These are phyloP conservation scores for Pteruthius melanotis DNA, from an alignment of 2,113 vertebrate species.

Conservation along the genomic window DNA sequence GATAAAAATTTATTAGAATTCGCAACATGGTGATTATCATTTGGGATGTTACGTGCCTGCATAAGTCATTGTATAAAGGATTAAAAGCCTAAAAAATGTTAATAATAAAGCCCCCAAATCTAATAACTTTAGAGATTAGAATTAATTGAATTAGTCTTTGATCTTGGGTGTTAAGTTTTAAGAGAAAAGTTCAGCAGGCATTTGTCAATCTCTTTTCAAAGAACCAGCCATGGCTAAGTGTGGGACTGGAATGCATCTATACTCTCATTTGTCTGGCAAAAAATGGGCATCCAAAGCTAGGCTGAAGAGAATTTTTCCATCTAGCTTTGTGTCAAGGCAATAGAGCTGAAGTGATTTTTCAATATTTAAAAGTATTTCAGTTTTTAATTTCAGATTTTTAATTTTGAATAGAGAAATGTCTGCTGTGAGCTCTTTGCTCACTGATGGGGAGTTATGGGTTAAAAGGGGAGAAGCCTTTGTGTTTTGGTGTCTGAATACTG, in stretches of 20 bases:
- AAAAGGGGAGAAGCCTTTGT: background rate
- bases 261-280: background rate
- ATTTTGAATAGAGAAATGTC: no score
- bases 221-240: background rate
- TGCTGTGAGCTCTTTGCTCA: background rate
- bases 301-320: background rate
- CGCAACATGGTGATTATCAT: slow-evolving; percentile 37
- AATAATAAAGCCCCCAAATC: slow-evolving; percentile 49
- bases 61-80: slow-evolving; percentile 48
- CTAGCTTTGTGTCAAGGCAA: background rate
- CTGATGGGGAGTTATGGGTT: background rate
- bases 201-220: background rate
- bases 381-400: background rate
- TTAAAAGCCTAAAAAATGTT: slow-evolving; percentile 65
- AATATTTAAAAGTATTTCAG: background rate
- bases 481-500: background rate
- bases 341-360: background rate
- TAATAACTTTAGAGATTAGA: slow-evolving; percentile 65
- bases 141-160: slow-evolving; percentile 72
- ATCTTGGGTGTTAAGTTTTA: slow-evolving; percentile 51
- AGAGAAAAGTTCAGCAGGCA: slow-evolving; percentile 26
- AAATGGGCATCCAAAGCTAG: background rate
- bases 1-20: slow-evolving; percentile 64
- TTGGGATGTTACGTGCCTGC: slow-evolving; percentile 25
- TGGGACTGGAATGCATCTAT: background rate